Evolutionary conservation across 92 coral and sea anemone species (phyloP), one percentile per base, ranked within the genome.

Genomic region (Porites divaricata): DNA sequence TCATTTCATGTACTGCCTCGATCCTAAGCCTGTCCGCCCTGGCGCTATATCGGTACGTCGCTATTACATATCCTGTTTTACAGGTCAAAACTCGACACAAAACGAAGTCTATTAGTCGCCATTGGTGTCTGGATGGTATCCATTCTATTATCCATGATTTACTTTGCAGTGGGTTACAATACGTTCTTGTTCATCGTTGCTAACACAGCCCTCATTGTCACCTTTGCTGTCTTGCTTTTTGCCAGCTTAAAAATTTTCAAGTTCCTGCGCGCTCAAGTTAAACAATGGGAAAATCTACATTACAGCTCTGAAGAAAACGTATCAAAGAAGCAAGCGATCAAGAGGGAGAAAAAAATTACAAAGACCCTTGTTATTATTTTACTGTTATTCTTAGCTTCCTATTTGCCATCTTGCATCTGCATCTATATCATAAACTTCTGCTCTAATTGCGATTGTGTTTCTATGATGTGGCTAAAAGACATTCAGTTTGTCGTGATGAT

Each of bases 141-240:
- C 23, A 81, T 92, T 63, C 45, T 81, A 21, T 78, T 86, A 65
- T 87, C 90, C 4, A 67, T 79, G 71, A 52, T 91, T 61, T 93
- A 93, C 51, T 91, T 93, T 76, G 67, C 49, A 28, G 90, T 91
- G 10, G 95, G 95, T 0, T 90, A 86, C 85, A 85, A 88, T 59
- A 85, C 63, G n/a, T 93, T 88, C 75, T 83, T 90, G 16, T 93
- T 93, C 41, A 89, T 93, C 56, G 88, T 93, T 6, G 93, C 90
- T 2, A 93, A 86, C 77, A 88, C 94, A 2, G 95, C 90, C 16
- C 88, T 93, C 8, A 80, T 85, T 45, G 77, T 89, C 16, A 86
- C 97, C 14, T 88, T 93, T 21, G 58, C 56, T 11, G 88, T 86
- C 66, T 52, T 90, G 35, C 54, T 85, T 59, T 67, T 85, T 21